Evolutionary conservation across 2,888 invertebrate species (phyloP).

Genomic region (Tanypteryx hageni): DNA sequence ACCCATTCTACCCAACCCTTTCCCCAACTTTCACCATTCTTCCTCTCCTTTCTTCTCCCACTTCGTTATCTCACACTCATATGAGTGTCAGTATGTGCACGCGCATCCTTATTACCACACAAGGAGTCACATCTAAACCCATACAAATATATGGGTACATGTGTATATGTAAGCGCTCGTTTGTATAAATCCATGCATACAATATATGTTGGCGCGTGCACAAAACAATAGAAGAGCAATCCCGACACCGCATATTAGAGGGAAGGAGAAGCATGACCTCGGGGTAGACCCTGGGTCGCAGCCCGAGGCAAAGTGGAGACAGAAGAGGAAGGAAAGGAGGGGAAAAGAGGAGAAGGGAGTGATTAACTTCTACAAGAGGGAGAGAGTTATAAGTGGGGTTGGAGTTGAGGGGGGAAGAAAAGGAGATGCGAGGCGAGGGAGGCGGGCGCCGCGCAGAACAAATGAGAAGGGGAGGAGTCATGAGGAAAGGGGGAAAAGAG

Average conservation of each 20-base stretch:
- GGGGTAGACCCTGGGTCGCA: slow-evolving; percentile 29
- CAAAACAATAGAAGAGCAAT: background rate
- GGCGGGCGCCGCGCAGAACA: slow-evolving; percentile 10
- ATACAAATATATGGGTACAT: background rate
- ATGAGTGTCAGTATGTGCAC: background rate
- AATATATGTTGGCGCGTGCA: background rate
- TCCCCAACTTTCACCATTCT: too few species aligned
- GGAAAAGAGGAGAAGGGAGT: slow-evolving; percentile 24
- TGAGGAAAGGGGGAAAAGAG: background rate
- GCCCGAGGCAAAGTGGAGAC: slow-evolving; percentile 30
- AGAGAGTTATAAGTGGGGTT: background rate
- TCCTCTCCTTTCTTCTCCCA: background rate
- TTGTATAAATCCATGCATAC: background rate
- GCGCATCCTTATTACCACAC: too few species aligned
- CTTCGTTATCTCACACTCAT: background rate
- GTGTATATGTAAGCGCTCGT: background rate
- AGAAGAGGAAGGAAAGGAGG: slow-evolving; percentile 3
- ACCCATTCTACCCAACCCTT: too few species aligned
- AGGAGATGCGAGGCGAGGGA: background rate
- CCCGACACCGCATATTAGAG: background rate
- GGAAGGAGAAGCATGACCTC: slow-evolving; percentile 11
- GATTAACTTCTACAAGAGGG: slow-evolving; percentile 29
- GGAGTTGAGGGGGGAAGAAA: background rate
- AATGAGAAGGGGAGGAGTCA: slow-evolving; percentile 33
- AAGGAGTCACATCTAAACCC: background rate